These are phyloP conservation scores for Brachystomella parvula DNA, from an alignment of 1,140 invertebrate species.

Conservation along the genomic window DNA sequence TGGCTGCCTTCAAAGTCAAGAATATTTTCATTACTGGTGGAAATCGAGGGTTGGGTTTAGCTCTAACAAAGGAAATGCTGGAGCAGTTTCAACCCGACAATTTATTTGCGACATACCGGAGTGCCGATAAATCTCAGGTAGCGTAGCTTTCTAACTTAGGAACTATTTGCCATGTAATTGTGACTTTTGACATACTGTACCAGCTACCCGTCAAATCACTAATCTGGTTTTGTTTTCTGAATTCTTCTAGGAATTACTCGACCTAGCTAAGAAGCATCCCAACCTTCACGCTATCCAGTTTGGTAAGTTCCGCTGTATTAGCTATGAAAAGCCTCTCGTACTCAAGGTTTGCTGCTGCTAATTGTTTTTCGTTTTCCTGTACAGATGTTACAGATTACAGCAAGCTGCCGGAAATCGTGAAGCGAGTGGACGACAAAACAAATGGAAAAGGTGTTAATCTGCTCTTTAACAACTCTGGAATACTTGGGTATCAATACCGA, in stretches of 20 bases:
- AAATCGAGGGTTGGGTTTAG: slow-evolving; percentile 77
- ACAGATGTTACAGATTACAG: slow-evolving; percentile 36
- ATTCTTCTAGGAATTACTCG: slow-evolving; percentile 24
- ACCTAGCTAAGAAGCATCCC: slow-evolving; percentile 17
- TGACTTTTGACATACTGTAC: background rate
- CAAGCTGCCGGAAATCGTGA: slow-evolving; percentile 51
- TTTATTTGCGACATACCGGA: slow-evolving; percentile 65
- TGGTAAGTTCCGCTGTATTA: slow-evolving; percentile 19
- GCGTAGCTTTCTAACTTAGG: background rate
- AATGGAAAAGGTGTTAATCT: slow-evolving; percentile 23
- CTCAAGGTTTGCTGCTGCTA: background rate
- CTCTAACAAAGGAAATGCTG: slow-evolving; percentile 62
- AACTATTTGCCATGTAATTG: background rate
- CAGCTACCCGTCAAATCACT: background rate
- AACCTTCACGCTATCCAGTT: slow-evolving; percentile 26
- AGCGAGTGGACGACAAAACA: slow-evolving; percentile 46
- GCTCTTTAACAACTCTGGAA: slow-evolving; percentile 78
- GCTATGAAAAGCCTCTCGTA: background rate
- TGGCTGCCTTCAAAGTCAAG: background rate
- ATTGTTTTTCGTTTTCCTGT: background rate
- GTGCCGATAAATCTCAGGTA: slow-evolving; percentile 38
- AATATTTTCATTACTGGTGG: slow-evolving; percentile 71
- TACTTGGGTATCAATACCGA: slow-evolving; percentile 57
- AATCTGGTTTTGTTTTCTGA: background rate
- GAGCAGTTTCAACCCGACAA: slow-evolving; percentile 42